These are phyloP conservation scores for Ypsolopha sequella DNA, from an alignment of 2,888 invertebrate species.

Conservation along the genomic window DNA sequence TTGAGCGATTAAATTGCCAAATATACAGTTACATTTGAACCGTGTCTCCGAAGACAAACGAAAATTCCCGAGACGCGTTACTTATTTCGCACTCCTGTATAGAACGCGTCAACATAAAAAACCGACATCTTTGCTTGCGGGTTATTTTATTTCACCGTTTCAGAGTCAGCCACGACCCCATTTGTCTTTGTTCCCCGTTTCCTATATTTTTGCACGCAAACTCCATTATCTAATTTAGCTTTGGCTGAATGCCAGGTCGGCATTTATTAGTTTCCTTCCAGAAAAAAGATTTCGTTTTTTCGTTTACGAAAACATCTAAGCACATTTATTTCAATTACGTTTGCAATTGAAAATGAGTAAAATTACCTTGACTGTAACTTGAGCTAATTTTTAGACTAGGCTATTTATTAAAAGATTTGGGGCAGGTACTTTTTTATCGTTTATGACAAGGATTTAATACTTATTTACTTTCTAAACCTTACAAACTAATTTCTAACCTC, in stretches of 20 bases:
- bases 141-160: slow-evolving; percentile 62
- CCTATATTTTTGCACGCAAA: slow-evolving; percentile 72
- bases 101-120: slow-evolving; percentile 5
- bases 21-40: too few species aligned
- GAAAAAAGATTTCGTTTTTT: slow-evolving; percentile 49
- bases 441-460: too few species aligned
- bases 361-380: too few species aligned
- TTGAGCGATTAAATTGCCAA: too few species aligned
- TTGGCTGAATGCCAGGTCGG: slow-evolving; percentile 67
- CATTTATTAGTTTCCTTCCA: slow-evolving; percentile 56
- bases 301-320: slow-evolving; percentile 53
- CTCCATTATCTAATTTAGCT: slow-evolving; percentile 72
- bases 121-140: slow-evolving; percentile 41
- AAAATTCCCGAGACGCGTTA: too few species aligned
- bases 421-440: too few species aligned
- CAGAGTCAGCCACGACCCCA: slow-evolving; percentile 61
- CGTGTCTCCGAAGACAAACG: too few species aligned
- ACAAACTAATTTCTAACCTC: too few species aligned
- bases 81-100: too few species aligned
- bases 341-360: background rate
- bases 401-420: too few species aligned
- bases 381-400: too few species aligned
- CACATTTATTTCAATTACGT: slow-evolving; percentile 53
- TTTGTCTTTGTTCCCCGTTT: slow-evolving; percentile 70
- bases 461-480: too few species aligned